A percentile compares a stretch with the other conserved stretches of the same genome.
phyloP scores from a whole-genome alignment of 2,797 vertebrate genomes.

The Tachyglossus aculeatus region DNA sequence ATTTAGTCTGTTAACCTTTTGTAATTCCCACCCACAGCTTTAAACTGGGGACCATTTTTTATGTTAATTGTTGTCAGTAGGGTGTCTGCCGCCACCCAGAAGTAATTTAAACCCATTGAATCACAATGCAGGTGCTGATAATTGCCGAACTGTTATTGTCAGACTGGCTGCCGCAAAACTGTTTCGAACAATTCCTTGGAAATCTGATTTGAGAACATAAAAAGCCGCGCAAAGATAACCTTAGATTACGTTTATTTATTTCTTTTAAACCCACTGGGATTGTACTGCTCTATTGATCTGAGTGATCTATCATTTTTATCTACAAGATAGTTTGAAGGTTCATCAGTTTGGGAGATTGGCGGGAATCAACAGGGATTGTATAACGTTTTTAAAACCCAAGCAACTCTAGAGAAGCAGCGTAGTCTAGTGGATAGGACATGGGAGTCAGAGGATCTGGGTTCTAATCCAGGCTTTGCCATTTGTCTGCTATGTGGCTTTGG shows the following conservation, averaged over 20 bases:
- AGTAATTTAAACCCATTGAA: slow-evolving; percentile 66
- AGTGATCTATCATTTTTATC: not conserved
- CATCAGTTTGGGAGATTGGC: not conserved
- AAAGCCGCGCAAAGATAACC: slow-evolving; percentile 9
- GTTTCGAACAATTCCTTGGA: slow-evolving; percentile 62
- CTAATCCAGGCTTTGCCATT: too few relatives aligned
- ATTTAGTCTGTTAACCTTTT: slow-evolving; percentile 80
- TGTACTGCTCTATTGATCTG: not conserved
- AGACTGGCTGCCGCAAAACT: slow-evolving; percentile 70
- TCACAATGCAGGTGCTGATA: slow-evolving; percentile 72
- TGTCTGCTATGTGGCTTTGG: too few relatives aligned
- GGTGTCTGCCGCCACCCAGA: slow-evolving; percentile 67
- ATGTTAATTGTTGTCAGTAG: slow-evolving; percentile 72
- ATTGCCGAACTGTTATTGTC: slow-evolving; percentile 69
- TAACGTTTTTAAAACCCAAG: not conserved
- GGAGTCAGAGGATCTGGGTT: too few relatives aligned
- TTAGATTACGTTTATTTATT: not conserved
- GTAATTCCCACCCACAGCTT: slow-evolving; percentile 75
- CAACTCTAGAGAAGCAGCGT: not conserved
- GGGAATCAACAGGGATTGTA: not conserved
- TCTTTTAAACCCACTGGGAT: not conserved
- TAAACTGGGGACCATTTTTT: slow-evolving; percentile 60
- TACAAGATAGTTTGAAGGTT: not conserved
- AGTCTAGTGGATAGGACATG: not conserved
- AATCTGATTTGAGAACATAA: slow-evolving; percentile 55